A percentile compares a stretch with the other conserved stretches of the same genome.
phyloP scores from a whole-genome alignment of 2,113 vertebrate genomes.

The Sinocyclocheilus anshuiensis region DNA sequence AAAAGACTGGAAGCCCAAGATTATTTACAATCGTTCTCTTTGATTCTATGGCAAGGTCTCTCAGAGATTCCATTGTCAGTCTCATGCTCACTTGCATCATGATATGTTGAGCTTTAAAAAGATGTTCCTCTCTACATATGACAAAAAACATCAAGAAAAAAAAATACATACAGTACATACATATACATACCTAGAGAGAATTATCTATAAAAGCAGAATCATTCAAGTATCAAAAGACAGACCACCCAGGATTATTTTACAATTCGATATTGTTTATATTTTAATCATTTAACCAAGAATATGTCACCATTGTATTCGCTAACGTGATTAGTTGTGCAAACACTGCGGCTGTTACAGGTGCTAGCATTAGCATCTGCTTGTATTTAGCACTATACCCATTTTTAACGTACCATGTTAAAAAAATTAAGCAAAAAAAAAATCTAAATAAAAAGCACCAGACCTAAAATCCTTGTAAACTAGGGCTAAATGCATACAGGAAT shows the following conservation, averaged over 20 bases:
- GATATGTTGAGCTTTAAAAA: slow-evolving; percentile 81
- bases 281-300: slow-evolving; percentile 64
- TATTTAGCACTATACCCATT: slow-evolving; percentile 42
- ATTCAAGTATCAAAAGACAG: slow-evolving; percentile 99
- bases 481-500: slow-evolving; percentile 52
- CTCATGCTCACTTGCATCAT: slow-evolving; percentile 79
- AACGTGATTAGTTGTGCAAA: slow-evolving; percentile 80
- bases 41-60: slow-evolving; percentile 82
- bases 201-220: slow-evolving; percentile 89
- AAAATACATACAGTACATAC: slow-evolving; percentile 79
- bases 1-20: slow-evolving; percentile 92
- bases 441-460: slow-evolving; percentile 39
- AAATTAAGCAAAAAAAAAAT: neutral
- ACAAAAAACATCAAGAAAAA: slow-evolving; percentile 63
- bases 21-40: slow-evolving; percentile 83
- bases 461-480: slow-evolving; percentile 42
- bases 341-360: slow-evolving; percentile 58
- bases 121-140: slow-evolving; percentile 74
- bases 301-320: slow-evolving; percentile 78
- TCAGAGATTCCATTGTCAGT: slow-evolving; percentile 71
- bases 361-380: slow-evolving; percentile 35
- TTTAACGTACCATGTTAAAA: slow-evolving; percentile 11
- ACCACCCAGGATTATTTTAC: slow-evolving; percentile 88
- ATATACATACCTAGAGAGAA: slow-evolving; percentile 79
- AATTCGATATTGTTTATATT: slow-evolving; percentile 68